Percentiles rank a stretch among this genome's conserved stretches.
Evolutionary conservation across 2,113 vertebrate genomes (phyloP).

Genomic region (Toxostoma redivivum): DNA sequence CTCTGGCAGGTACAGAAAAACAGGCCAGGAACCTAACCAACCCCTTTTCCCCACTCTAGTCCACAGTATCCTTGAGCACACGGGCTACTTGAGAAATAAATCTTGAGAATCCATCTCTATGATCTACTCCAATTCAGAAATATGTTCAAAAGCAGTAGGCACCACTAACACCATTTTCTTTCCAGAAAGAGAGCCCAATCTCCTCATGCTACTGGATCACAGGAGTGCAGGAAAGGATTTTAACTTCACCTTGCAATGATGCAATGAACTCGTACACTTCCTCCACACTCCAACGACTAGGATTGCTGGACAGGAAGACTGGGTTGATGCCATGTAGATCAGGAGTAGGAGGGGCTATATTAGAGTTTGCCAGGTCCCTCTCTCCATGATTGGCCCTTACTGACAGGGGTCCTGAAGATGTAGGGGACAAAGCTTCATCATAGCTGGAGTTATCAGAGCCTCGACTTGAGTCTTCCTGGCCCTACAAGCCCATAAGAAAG

Average conservation of each 20-base stretch:
- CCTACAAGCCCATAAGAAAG: constrained; percentile 59
- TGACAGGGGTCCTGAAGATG: constrained; percentile 86
- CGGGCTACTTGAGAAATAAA: neutral
- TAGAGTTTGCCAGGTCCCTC: constrained; percentile 74
- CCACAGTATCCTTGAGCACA: neutral
- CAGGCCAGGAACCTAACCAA: neutral
- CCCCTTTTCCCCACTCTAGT: neutral
- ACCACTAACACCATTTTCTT: neutral
- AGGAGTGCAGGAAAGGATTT: neutral
- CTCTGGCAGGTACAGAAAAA: neutral
- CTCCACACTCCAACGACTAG: constrained; percentile 92
- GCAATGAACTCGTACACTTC: constrained; percentile 96
- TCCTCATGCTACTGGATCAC: neutral
- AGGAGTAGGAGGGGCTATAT: constrained; percentile 75
- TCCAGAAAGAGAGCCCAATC: neutral
- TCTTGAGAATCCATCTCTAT: neutral
- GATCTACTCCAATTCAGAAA: neutral
- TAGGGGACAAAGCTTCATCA: constrained; percentile 88
- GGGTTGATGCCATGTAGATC: constrained; percentile 85
- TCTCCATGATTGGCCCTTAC: constrained; percentile 82
- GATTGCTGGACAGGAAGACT: constrained; percentile 86
- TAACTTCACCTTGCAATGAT: constrained; percentile 87
- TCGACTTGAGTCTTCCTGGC: constrained; percentile 92
- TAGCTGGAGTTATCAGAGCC: constrained; percentile 92
- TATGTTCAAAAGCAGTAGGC: neutral